These are phyloP conservation scores for Branchipolynoe longqiensis DNA, from an alignment of 2,888 invertebrate genomes.

Conservation along the genomic window DNA sequence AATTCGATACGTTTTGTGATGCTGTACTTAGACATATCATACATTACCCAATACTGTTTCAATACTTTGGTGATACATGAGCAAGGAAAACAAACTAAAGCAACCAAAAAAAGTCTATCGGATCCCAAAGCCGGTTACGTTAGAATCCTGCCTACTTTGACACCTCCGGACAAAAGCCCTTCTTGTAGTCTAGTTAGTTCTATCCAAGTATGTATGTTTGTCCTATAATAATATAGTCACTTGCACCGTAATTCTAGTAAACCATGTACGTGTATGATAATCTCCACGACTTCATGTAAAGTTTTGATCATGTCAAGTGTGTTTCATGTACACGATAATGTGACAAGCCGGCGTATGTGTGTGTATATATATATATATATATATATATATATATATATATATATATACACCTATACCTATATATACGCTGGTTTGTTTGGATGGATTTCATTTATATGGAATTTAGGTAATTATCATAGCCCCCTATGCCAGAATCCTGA, in stretches of 20 bases:
- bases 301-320: slow-evolving; percentile 56
- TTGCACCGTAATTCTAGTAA: slow-evolving; percentile 58
- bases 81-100: slow-evolving; percentile 7
- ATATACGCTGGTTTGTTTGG: slow-evolving; percentile 48
- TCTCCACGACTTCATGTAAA: slow-evolving; percentile 57
- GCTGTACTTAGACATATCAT: slow-evolving; percentile 59
- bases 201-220: slow-evolving; percentile 54
- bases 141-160: not conserved
- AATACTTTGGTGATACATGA: slow-evolving; percentile 50
- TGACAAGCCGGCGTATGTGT: slow-evolving; percentile 21
- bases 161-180: slow-evolving; percentile 39
- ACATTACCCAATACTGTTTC: slow-evolving; percentile 55
- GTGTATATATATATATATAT: too few relatives aligned
- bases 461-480: slow-evolving; percentile 55
- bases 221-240: slow-evolving; percentile 56
- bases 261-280: slow-evolving; percentile 53
- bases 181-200: slow-evolving; percentile 56
- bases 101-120: slow-evolving; percentile 17
- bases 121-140: not conserved
- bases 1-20: slow-evolving; percentile 54
- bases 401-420: too few relatives aligned
- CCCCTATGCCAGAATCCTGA: slow-evolving; percentile 29
- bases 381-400: not conserved
- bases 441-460: slow-evolving; percentile 50
- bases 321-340: slow-evolving; percentile 53